Evolutionary conservation across 2,113 vertebrate genomes (phyloP), one percentile per base, ranked within the genome.

Genomic region (Alectura lathami): DNA sequence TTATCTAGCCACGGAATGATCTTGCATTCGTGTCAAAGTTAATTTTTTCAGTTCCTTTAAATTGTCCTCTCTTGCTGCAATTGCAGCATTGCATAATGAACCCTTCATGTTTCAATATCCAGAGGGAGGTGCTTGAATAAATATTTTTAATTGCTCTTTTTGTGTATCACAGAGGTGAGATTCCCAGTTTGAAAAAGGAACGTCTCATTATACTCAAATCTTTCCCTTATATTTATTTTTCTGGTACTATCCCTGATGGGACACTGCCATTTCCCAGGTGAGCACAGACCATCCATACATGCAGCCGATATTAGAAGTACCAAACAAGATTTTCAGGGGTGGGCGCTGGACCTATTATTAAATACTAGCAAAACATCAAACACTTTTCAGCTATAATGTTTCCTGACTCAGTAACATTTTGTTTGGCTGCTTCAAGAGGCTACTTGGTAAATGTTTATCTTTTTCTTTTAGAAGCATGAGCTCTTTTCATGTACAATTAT

Each of bases 61-160:
- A 85, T 81, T 85, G 54, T 54, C 26, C 47, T 88, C 63, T 92
- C 36, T 66, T 91, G 56, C 45, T 96, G 76, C 79, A 93, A 57
- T 89, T 91, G 56, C 47, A 94, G 1, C 29, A 78, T 10, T 73
- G 42, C 47, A 83, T 89, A 91, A 87, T 88, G 68, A 94, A 67
- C 74, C 21, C 34, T 77, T 91, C 81, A 66, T 47, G 70, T 95
- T 93, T 94, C 6, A 51, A 83, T 86, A 80, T 77, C 93, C 85
- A 88, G 47, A 94, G 89, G 87, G 75, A 87, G 47, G 51, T 70
- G 40, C 75, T 97, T 95, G 72, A 93, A 94, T 80, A 96, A 91
- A 95, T 88, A 93, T 67, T 94, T 91, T 93, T 81, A 91, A 96
- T 91, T 91, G 83, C 47, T 54, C 59, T 51, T 86, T 83, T 90